These are phyloP conservation scores for Percina caprodes DNA, from an alignment of 2,113 vertebrate species.

Conservation along the genomic window DNA sequence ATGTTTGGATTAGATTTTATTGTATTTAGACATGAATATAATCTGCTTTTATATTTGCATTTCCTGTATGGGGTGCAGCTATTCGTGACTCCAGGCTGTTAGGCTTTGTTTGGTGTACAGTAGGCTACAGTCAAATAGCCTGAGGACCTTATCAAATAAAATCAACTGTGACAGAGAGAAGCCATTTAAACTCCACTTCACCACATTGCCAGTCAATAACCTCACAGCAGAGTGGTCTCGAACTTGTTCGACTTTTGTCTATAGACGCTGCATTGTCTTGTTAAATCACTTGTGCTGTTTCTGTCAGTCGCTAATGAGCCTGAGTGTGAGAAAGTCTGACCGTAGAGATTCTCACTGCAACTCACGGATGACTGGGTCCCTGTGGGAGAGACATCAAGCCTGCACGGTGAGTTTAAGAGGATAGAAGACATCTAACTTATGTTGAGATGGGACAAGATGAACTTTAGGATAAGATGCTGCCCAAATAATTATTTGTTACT, in stretches of 20 bases:
- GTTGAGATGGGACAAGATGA: constrained; percentile 1
- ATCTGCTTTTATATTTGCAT: not conserved
- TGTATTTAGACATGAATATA: not conserved
- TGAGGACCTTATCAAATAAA: not conserved
- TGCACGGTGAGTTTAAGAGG: constrained; percentile 41
- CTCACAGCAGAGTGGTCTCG: not conserved
- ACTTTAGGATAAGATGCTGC: no score
- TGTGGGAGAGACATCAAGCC: constrained; percentile 29
- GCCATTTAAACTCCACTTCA: not conserved
- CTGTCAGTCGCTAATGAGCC: constrained; percentile 56
- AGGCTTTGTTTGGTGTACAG: not conserved
- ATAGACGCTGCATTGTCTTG: constrained; percentile 35
- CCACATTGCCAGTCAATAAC: not conserved
- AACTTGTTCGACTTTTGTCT: not conserved
- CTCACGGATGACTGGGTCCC: constrained; percentile 67
- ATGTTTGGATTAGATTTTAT: not conserved
- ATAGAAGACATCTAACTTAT: constrained; percentile 6
- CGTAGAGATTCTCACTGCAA: constrained; percentile 74
- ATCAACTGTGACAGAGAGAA: not conserved
- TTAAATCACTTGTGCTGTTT: constrained; percentile 48
- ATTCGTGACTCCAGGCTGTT: not conserved
- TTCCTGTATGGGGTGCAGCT: not conserved
- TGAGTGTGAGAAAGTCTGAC: constrained; percentile 78
- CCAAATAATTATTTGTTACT: not conserved
- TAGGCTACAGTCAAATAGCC: not conserved